Percentiles rank a stretch among this genome's conserved stretches.
phyloP scores from a whole-genome alignment of 2,113 vertebrate genomes.

The Myotis lucifugus region DNA sequence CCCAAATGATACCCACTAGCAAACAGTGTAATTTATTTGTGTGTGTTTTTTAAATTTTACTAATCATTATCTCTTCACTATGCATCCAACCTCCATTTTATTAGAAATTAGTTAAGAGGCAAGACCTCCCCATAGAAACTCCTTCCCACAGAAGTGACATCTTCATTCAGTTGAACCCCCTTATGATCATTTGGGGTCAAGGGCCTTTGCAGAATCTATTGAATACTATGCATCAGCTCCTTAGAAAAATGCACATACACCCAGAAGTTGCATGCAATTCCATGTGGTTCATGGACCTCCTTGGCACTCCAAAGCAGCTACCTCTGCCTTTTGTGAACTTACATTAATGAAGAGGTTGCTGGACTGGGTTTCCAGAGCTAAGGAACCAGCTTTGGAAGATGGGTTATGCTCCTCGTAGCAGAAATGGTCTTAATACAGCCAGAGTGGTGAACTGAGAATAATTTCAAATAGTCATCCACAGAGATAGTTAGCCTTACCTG shows the following conservation, averaged over 20 bases:
- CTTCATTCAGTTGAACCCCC: neutral
- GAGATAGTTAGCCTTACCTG: neutral
- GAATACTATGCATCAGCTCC: neutral
- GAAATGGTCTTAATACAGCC: neutral
- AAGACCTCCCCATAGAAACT: neutral
- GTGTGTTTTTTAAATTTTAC: neutral
- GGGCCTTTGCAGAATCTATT: neutral
- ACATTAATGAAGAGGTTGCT: neutral
- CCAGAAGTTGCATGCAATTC: neutral
- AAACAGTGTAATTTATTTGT: neutral
- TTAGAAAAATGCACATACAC: neutral
- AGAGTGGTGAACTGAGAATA: neutral
- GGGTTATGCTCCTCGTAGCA: neutral
- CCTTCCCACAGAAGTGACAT: neutral
- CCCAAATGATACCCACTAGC: neutral
- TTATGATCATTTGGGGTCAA: neutral
- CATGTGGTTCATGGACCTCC: neutral
- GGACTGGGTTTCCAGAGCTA: neutral
- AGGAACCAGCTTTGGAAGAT: neutral
- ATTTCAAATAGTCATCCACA: neutral
- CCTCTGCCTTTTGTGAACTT: neutral
- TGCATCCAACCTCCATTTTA: neutral
- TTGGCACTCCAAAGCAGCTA: neutral
- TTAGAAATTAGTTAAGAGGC: constrained; percentile 2
- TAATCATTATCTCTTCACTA: neutral